A percentile compares a stretch with the other conserved stretches of the same genome.
Conservation (phyloP, 2,113 vertebrate species). For the Aphelocoma coerulescens region DNA sequence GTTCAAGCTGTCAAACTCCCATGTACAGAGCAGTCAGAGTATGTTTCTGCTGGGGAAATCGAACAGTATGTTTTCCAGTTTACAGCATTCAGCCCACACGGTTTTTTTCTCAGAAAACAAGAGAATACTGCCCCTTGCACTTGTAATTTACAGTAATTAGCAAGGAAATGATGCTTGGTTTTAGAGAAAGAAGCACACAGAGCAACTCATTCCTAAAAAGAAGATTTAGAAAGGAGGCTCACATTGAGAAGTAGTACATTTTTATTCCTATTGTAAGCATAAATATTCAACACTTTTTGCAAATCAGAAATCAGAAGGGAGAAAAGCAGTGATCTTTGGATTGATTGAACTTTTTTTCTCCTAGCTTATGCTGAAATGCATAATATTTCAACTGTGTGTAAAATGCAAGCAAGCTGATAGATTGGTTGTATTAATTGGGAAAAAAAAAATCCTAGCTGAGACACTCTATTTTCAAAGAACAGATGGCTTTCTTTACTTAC, state of each 20-base stretch:
- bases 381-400: background rate
- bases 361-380: background rate
- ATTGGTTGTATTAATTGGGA: background rate
- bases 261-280: background rate
- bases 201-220: background rate
- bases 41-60: background rate
- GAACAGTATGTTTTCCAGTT: background rate
- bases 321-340: background rate
- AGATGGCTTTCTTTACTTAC: slow-evolving; percentile 6
- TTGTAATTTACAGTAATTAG: background rate
- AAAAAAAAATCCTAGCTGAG: background rate
- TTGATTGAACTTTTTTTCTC: background rate
- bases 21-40: background rate
- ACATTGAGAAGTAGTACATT: background rate
- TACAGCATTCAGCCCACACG: background rate
- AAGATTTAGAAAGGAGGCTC: background rate
- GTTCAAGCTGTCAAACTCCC: background rate
- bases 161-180: background rate
- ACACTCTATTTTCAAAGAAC: background rate
- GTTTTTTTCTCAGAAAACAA: background rate
- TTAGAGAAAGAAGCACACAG: background rate
- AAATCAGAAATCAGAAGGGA: background rate
- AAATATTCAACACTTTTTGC: background rate
- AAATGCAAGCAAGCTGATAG: background rate
- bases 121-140: background rate